phyloP scores from a whole-genome alignment of 2,888 invertebrate species.

The Lasioglossum pauxillum region DNA sequence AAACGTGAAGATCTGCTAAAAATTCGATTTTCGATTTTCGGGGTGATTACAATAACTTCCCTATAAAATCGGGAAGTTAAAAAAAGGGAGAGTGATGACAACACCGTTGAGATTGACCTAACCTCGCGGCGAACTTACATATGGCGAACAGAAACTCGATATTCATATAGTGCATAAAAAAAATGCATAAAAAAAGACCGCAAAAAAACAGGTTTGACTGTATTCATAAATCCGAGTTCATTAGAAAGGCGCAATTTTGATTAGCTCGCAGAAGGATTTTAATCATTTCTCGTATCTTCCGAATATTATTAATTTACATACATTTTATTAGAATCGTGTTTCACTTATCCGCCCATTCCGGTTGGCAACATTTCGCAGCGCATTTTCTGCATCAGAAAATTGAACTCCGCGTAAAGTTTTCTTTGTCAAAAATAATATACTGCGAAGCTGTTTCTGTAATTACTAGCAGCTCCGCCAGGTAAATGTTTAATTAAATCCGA shows the following conservation, averaged over 20 bases:
- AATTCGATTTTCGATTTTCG: no score
- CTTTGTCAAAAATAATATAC: not conserved
- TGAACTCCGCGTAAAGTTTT: not conserved
- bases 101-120: no score
- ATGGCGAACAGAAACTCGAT: no score
- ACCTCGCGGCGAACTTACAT: no score
- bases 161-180: no score
- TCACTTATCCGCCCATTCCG: not conserved
- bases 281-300: not conserved
- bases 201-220: no score
- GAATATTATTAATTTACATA: not conserved
- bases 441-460: not conserved
- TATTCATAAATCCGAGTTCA: not conserved
- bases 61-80: no score
- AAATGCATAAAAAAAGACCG: no score
- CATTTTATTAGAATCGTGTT: not conserved
- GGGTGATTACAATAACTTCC: no score
- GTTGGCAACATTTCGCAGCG: not conserved
- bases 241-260: not conserved
- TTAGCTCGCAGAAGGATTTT: not conserved
- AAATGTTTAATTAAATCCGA: not conserved
- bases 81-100: no score
- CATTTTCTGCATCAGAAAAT: not conserved
- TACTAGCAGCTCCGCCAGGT: not conserved
- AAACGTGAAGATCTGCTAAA: no score